Evolutionary conservation across 1,140 invertebrate genomes (phyloP).

Genomic region (Neotoxoptera formosana): DNA sequence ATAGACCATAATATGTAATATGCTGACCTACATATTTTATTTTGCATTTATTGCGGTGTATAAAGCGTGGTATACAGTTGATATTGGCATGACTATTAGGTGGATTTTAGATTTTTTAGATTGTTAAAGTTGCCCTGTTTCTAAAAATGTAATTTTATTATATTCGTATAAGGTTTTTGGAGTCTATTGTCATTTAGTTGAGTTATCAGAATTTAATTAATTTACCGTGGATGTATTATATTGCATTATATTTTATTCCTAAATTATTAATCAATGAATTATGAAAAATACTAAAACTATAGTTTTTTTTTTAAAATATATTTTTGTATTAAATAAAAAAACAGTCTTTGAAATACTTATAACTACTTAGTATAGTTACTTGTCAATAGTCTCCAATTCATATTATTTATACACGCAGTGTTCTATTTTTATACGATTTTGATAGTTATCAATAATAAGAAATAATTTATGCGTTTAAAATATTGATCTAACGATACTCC

Average conservation of each 20-base stretch:
- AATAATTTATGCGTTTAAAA: constrained; percentile 16
- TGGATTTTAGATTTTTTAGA: neutral
- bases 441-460: neutral
- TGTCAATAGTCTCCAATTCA: neutral
- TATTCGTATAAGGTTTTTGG: neutral
- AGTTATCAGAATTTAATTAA: neutral
- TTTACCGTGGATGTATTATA: neutral
- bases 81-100: no score
- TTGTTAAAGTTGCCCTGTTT: neutral
- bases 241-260: neutral
- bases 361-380: neutral
- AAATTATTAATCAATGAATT: neutral
- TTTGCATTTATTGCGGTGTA: no score
- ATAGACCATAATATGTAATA: no score
- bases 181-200: neutral
- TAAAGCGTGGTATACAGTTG: no score
- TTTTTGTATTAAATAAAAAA: neutral
- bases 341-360: neutral
- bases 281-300: neutral
- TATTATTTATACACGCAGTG: neutral
- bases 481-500: neutral
- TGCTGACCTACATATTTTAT: no score
- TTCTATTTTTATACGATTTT: neutral
- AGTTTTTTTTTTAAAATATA: neutral
- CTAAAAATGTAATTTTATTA: neutral